These are phyloP conservation scores for Pristionchus japonicus DNA, from an alignment of 2,888 invertebrate genomes.

Conservation along the genomic window DNA sequence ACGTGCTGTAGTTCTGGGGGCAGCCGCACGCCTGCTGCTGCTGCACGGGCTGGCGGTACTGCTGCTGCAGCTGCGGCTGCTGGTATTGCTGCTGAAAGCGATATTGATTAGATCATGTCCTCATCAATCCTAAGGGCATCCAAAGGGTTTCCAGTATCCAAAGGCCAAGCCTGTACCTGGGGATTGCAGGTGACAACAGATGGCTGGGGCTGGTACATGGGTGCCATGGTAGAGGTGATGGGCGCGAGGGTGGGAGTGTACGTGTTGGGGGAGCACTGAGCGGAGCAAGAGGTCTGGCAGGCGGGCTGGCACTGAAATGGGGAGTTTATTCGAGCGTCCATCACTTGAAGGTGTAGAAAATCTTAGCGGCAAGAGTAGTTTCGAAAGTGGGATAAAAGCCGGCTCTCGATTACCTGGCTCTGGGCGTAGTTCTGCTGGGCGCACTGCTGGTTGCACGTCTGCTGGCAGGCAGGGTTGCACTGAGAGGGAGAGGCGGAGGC, in stretches of 20 bases:
- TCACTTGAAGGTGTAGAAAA: too few species aligned
- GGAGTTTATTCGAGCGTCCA: too few species aligned
- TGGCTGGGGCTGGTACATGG: conserved; percentile 2
- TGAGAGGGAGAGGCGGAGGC: conserved; percentile 36
- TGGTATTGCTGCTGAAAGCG: background rate
- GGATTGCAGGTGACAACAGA: conserved; percentile 31
- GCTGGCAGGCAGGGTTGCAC: conserved; percentile 56
- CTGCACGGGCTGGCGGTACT: background rate
- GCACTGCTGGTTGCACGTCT: conserved; percentile 52
- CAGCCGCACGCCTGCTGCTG: conserved; percentile 48
- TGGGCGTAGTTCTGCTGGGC: conserved; percentile 42
- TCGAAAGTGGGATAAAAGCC: background rate
- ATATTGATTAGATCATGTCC: too few species aligned
- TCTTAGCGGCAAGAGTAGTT: too few species aligned
- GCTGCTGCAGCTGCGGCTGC: conserved; percentile 11
- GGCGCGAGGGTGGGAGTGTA: conserved; percentile 46
- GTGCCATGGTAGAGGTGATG: conserved; percentile 8
- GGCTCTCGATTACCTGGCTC: conserved; percentile 14
- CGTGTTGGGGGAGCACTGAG: conserved; percentile 57
- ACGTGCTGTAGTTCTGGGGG: conserved; percentile 52
- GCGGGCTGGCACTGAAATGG: conserved; percentile 60
- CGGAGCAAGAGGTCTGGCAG: conserved; percentile 60
- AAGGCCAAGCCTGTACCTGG: too few species aligned
- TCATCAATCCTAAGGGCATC: too few species aligned
- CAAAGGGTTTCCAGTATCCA: too few species aligned